Evolutionary conservation across 2,888 invertebrate genomes (phyloP).

Genomic region (Troides oblongomaculatus): DNA sequence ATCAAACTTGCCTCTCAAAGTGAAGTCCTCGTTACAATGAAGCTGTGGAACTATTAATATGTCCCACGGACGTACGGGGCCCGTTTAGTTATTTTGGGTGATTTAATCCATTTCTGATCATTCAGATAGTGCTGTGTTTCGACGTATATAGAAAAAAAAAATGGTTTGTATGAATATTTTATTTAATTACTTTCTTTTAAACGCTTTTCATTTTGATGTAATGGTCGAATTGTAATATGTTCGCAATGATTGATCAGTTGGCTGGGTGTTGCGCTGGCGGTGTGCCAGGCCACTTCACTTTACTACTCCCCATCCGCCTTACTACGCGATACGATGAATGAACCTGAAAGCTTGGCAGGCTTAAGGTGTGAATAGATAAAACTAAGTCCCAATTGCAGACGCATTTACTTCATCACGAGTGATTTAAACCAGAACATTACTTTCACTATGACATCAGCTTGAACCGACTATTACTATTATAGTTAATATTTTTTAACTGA

Average conservation of each 20-base stretch:
- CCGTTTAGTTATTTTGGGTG: slow-evolving; percentile 16
- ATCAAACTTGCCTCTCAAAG: slow-evolving; percentile 47
- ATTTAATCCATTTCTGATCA: background rate
- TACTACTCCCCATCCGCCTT: background rate
- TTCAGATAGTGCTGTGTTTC: background rate
- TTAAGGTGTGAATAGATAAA: background rate
- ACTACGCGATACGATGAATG: background rate
- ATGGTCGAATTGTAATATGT: too few relatives aligned
- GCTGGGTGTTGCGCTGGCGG: background rate
- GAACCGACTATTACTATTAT: too few relatives aligned
- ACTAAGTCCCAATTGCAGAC: background rate
- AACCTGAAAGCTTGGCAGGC: background rate
- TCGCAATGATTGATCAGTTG: too few relatives aligned
- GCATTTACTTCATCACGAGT: background rate
- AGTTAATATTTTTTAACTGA: too few relatives aligned
- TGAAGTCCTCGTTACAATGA: slow-evolving; percentile 45
- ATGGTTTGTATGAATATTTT: slow-evolving; percentile 18
- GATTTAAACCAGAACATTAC: background rate
- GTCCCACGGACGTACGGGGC: slow-evolving; percentile 27
- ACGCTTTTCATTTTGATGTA: too few relatives aligned
- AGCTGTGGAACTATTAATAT: slow-evolving; percentile 31
- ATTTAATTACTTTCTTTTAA: too few relatives aligned
- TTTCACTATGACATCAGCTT: background rate
- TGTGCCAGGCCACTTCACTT: background rate
- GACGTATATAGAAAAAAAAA: slow-evolving; percentile 6